Conservation (phyloP, 2,113 vertebrate genomes). For the Eurypyga helias region DNA sequence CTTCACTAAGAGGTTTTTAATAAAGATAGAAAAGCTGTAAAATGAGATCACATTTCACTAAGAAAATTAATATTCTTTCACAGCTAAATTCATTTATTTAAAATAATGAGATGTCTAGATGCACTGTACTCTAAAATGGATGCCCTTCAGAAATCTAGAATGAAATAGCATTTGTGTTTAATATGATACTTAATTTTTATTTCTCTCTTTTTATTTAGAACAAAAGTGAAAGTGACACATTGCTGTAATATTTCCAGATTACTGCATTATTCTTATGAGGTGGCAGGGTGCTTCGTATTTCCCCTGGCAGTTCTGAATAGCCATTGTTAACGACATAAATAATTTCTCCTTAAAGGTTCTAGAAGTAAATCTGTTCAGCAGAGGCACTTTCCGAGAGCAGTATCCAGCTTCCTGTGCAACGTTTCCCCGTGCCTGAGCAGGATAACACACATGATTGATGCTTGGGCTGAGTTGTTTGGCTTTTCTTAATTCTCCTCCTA, state of each 20-base stretch:
- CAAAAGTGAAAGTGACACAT: constrained; percentile 17
- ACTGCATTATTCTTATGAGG: not conserved
- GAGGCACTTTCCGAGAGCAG: not conserved
- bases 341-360: not conserved
- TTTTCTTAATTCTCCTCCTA: not conserved
- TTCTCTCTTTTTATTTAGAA: constrained; percentile 51
- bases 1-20: constrained; percentile 38
- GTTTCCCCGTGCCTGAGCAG: not conserved
- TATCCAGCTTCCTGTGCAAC: not conserved
- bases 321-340: not conserved
- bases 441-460: not conserved
- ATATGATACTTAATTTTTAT: not conserved
- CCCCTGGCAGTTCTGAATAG: not conserved
- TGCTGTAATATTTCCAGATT: constrained; percentile 6
- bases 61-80: constrained; percentile 40
- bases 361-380: not conserved
- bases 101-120: not conserved
- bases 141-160: not conserved
- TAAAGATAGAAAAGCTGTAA: constrained; percentile 49
- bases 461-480: not conserved
- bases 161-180: not conserved
- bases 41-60: constrained; percentile 28
- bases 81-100: not conserved
- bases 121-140: not conserved
- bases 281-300: not conserved